These are phyloP conservation scores for Nymphalis c-album DNA, from an alignment of 2,888 invertebrate species.

Conservation along the genomic window DNA sequence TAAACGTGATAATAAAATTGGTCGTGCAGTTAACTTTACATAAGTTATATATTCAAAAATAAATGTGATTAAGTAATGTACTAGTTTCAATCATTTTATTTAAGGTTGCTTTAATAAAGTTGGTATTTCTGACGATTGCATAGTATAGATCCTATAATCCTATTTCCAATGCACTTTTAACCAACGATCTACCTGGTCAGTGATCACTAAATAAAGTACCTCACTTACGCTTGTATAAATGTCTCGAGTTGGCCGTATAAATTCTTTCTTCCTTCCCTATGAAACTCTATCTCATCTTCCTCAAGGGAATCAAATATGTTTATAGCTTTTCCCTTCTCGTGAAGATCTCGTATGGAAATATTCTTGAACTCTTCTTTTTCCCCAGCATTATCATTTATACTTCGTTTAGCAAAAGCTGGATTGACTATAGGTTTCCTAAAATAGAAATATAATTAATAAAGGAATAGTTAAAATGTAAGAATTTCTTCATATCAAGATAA, in stretches of 20 bases:
- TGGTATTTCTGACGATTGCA: too few species aligned
- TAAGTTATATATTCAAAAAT: too few species aligned
- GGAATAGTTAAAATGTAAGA: too few species aligned
- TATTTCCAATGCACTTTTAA: background rate
- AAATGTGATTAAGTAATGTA: too few species aligned
- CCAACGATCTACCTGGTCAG: background rate
- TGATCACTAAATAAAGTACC: conserved; percentile 1
- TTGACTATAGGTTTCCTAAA: conserved; percentile 66
- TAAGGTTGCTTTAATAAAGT: too few species aligned
- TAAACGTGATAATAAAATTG: too few species aligned
- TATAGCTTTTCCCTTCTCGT: conserved; percentile 53
- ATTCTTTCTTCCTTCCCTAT: conserved; percentile 82
- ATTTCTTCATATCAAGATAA: too few species aligned
- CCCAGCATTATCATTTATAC: conserved; percentile 47
- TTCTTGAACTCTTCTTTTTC: conserved; percentile 10
- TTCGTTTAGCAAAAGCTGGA: conserved; percentile 76
- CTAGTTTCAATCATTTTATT: too few species aligned
- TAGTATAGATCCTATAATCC: too few species aligned
- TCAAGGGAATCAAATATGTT: conserved; percentile 56
- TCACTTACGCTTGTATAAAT: conserved; percentile 83
- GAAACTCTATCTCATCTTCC: conserved; percentile 68
- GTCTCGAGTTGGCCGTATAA: conserved; percentile 84
- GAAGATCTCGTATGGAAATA: conserved; percentile 59
- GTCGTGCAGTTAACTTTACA: too few species aligned
- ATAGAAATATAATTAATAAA: conserved; percentile 18